Percentiles rank a stretch among this genome's conserved stretches.
phyloP scores from a whole-genome alignment of 2,888 invertebrate species.

The Nemapogon koenigi region DNA sequence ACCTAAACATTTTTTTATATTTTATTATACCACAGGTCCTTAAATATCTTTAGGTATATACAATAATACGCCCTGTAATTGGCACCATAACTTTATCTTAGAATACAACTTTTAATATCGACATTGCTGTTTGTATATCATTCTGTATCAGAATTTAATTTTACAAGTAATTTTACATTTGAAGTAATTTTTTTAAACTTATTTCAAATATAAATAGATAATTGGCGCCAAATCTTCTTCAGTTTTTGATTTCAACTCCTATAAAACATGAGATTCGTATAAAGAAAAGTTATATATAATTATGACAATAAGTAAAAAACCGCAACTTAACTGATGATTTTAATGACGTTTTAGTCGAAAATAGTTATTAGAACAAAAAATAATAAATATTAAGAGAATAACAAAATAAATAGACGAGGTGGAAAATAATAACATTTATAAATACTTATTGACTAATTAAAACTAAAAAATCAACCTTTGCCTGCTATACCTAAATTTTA shows the following conservation, averaged over 20 bases:
- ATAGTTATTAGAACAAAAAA: too few species aligned
- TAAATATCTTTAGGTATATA: slow-evolving; percentile 29
- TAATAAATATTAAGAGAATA: slow-evolving; percentile 40
- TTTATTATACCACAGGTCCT: slow-evolving; percentile 32
- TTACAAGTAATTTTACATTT: too few species aligned
- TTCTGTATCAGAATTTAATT: too few species aligned
- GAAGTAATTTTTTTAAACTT: too few species aligned
- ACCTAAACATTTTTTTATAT: slow-evolving; percentile 3
- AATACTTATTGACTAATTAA: slow-evolving; percentile 52
- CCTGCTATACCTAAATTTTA: slow-evolving; percentile 22
- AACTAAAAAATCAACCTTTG: slow-evolving; percentile 25
- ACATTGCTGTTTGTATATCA: too few species aligned
- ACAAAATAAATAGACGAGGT: slow-evolving; percentile 53
- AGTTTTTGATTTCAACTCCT: too few species aligned
- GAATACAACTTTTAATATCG: neutral
- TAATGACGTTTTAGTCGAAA: too few species aligned
- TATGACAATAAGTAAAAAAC: slow-evolving; percentile 7
- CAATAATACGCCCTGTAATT: slow-evolving; percentile 29
- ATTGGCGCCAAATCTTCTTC: too few species aligned
- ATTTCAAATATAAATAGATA: too few species aligned
- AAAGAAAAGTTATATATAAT: slow-evolving; percentile 36
- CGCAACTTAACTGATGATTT: neutral
- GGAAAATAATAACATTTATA: slow-evolving; percentile 55
- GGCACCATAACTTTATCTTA: slow-evolving; percentile 30
- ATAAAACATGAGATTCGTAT: slow-evolving; percentile 53